Conservation (phyloP, 2,113 vertebrate genomes). For the Parus major region DNA sequence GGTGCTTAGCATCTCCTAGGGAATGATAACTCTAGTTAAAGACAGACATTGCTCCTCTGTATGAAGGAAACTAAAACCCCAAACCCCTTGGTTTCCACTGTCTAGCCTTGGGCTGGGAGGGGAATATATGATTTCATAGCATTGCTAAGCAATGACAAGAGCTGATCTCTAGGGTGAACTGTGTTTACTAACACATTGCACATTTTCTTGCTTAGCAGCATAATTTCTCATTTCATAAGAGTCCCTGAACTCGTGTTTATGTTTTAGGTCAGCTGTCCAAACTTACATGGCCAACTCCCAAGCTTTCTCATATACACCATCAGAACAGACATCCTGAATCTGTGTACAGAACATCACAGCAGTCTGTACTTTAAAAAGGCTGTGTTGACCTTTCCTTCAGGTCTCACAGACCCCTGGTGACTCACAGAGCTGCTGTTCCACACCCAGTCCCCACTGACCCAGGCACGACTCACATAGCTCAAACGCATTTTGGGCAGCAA, state of each 20-base stretch:
- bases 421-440: slow-evolving; percentile 20
- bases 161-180: slow-evolving; percentile 28
- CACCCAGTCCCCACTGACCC: neutral
- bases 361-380: neutral
- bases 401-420: neutral
- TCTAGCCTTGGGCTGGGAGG: neutral
- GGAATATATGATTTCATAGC: slow-evolving; percentile 51
- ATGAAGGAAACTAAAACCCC: neutral
- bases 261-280: slow-evolving; percentile 10
- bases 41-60: neutral
- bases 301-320: neutral
- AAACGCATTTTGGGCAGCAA: neutral
- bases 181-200: slow-evolving; percentile 31
- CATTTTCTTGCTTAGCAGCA: slow-evolving; percentile 33
- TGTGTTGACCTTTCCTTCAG: neutral
- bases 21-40: neutral
- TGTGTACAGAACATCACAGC: neutral
- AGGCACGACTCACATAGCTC: neutral
- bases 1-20: neutral
- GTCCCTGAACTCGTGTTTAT: neutral
- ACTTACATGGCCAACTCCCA: neutral
- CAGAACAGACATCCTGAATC: neutral
- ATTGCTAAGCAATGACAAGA: slow-evolving; percentile 50
- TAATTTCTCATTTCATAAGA: slow-evolving; percentile 17
- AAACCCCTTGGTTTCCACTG: neutral